A percentile compares a stretch with the other conserved stretches of the same genome.
These are phyloP conservation scores for Eupithecia subfuscata DNA, from an alignment of 2,888 invertebrate species.

Conservation along the genomic window DNA sequence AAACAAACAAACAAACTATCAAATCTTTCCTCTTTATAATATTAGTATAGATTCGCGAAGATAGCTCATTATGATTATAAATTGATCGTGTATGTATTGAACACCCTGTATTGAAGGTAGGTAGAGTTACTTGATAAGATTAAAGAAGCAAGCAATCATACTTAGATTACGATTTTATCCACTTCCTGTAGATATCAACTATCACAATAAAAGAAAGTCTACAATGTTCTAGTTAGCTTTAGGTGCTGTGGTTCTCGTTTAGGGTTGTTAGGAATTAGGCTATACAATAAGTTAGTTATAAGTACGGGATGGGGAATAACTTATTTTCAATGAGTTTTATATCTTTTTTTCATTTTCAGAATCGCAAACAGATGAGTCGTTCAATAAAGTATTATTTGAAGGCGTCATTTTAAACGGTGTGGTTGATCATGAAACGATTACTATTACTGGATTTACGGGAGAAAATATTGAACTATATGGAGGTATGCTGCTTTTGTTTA, in stretches of 20 bases:
- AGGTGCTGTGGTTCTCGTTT: conserved; percentile 58
- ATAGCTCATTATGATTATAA: no score
- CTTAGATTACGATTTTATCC: conserved; percentile 11
- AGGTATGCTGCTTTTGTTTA: conserved; percentile 50
- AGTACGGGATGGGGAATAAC: background rate
- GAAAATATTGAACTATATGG: conserved; percentile 54
- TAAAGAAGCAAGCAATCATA: conserved; percentile 12
- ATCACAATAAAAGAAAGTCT: background rate
- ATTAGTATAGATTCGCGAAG: no score
- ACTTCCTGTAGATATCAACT: background rate
- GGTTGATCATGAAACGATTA: conserved; percentile 65
- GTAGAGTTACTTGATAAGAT: conserved; percentile 16
- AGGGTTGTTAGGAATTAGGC: conserved; percentile 7
- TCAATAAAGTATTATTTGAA: conserved; percentile 63
- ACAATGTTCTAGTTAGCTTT: background rate
- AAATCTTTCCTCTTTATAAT: no score
- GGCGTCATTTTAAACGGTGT: conserved; percentile 55
- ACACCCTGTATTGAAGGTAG: background rate
- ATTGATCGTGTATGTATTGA: background rate
- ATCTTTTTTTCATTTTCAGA: conserved; percentile 41
- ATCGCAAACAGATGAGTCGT: conserved; percentile 47
- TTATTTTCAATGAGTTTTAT: background rate
- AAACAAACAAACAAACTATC: no score
- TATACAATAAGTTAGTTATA: background rate
- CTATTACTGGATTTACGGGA: conserved; percentile 55